Conservation (phyloP, 2,888 invertebrate species). For the Seira sanloemensis region DNA sequence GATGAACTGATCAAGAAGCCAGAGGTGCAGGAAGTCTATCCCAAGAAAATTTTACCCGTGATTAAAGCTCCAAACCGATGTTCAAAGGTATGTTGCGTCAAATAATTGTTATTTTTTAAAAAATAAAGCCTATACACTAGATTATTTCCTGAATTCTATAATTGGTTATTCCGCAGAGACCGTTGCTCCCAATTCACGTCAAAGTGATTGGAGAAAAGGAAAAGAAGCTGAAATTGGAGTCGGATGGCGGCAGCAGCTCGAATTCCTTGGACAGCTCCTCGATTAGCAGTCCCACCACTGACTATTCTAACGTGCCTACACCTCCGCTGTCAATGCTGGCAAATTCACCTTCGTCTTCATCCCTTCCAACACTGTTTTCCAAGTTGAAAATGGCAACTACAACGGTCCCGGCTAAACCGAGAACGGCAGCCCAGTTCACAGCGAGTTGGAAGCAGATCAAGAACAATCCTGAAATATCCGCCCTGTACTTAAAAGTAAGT, state of each 20-base stretch:
- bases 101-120: too few relatives aligned
- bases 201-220: constrained; percentile 55
- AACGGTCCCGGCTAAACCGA: constrained; percentile 77
- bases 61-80: constrained; percentile 56
- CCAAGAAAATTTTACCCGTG: constrained; percentile 64
- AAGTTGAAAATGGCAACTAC: constrained; percentile 53
- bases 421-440: constrained; percentile 82
- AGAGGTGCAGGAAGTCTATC: constrained; percentile 54
- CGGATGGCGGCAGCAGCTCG: constrained; percentile 22
- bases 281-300: constrained; percentile 37
- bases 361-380: constrained; percentile 45
- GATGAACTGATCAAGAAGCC: constrained; percentile 44
- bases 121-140: not conserved
- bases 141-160: not conserved
- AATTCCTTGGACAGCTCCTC: constrained; percentile 41
- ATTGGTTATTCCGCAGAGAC: constrained; percentile 52
- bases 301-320: constrained; percentile 46
- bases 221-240: constrained; percentile 35
- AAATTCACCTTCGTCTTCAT: constrained; percentile 15
- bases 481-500: constrained; percentile 81
- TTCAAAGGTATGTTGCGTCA: constrained; percentile 68
- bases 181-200: constrained; percentile 67
- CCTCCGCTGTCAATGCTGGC: constrained; percentile 12
- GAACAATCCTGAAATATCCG: constrained; percentile 77
- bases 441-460: constrained; percentile 80